Conservation (phyloP, 2,888 invertebrate genomes). For the Gibbula magus region DNA sequence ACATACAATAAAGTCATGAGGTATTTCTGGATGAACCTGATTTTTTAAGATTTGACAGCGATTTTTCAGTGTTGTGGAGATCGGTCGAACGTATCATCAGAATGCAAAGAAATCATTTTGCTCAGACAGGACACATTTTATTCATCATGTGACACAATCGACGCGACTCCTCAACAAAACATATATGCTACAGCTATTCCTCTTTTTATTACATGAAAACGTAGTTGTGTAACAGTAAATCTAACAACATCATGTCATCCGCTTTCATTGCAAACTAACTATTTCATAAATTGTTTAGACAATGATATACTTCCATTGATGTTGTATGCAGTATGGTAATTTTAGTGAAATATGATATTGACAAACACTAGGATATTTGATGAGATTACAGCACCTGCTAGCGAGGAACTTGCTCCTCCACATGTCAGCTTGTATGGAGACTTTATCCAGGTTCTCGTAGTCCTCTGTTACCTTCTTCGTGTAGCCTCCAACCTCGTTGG, state of each 20-base stretch:
- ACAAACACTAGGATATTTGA: too few relatives aligned
- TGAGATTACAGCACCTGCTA: constrained; percentile 81
- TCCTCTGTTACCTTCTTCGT: constrained; percentile 84
- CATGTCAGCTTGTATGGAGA: constrained; percentile 95
- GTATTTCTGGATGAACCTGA: background rate
- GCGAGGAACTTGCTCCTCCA: constrained; percentile 98
- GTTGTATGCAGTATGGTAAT: too few relatives aligned
- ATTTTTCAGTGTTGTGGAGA: too few relatives aligned
- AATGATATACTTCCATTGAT: too few relatives aligned
- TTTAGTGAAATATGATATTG: too few relatives aligned
- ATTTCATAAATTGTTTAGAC: too few relatives aligned
- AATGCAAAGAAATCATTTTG: background rate
- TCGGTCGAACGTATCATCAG: background rate
- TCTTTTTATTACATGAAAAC: too few relatives aligned
- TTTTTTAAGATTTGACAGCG: background rate
- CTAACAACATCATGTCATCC: too few relatives aligned
- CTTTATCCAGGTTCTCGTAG: constrained; percentile 93
- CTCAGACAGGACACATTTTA: constrained; percentile 7
- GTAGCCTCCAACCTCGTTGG: constrained; percentile 88
- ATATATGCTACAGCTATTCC: too few relatives aligned
- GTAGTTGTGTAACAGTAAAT: too few relatives aligned
- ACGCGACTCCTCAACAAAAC: too few relatives aligned
- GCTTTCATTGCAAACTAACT: too few relatives aligned
- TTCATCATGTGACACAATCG: background rate
- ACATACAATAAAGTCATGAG: background rate